Percentiles rank a stretch among this genome's conserved stretches.
Evolutionary conservation across 2,888 invertebrate genomes (phyloP).

Genomic region (Koerneria pararmatus): DNA sequence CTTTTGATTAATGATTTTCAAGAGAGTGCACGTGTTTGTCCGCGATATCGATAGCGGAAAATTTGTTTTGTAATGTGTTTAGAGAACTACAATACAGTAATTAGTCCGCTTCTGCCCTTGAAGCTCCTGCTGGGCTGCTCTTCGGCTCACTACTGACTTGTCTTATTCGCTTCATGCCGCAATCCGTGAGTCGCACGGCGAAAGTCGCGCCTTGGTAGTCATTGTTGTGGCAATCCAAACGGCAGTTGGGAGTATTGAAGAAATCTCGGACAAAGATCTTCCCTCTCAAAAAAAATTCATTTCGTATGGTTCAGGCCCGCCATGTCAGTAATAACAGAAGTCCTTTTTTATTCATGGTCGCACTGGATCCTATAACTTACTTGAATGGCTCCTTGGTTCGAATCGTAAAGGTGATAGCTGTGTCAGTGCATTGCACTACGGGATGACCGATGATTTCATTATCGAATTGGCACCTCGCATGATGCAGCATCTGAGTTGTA

Average conservation of each 20-base stretch:
- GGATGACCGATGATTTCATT: not conserved
- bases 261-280: slow-evolving; percentile 19
- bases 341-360: too few species aligned
- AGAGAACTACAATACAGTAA: too few species aligned
- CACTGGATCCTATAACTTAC: slow-evolving; percentile 3
- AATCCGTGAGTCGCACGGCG: slow-evolving; percentile 1
- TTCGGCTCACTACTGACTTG: slow-evolving; percentile 16
- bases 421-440: slow-evolving; percentile 16
- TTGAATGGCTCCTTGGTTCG: slow-evolving; percentile 19
- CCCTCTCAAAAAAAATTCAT: slow-evolving; percentile 9
- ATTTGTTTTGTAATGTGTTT: too few species aligned
- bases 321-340: too few species aligned
- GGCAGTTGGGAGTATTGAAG: slow-evolving; percentile 15
- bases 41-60: too few species aligned
- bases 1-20: too few species aligned
- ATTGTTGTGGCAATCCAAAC: slow-evolving; percentile 13
- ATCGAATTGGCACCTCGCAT: too few species aligned
- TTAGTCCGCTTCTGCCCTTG: too few species aligned
- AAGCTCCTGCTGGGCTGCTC: too few species aligned
- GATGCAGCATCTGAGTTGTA: not conserved
- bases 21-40: too few species aligned
- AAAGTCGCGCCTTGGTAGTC: slow-evolving; percentile 18
- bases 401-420: slow-evolving; percentile 14
- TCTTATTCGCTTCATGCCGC: slow-evolving; percentile 22
- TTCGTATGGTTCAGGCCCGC: not conserved